These are phyloP conservation scores for Leucosticte australis DNA, from an alignment of 2,113 vertebrate species.

Conservation along the genomic window DNA sequence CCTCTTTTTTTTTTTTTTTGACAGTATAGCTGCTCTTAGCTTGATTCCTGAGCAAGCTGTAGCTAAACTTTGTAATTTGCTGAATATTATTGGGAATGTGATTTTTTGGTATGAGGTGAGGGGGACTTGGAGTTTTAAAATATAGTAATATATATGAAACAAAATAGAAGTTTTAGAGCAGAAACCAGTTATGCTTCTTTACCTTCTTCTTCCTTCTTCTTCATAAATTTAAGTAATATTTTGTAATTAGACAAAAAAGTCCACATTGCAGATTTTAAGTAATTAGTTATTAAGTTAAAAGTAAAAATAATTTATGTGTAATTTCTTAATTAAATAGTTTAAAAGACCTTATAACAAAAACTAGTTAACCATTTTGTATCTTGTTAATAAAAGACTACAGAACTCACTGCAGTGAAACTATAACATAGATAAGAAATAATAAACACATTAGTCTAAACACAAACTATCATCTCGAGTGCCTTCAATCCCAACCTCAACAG, in stretches of 20 bases:
- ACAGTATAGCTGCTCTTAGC: not conserved
- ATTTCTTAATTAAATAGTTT: not conserved
- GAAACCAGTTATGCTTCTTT: not conserved
- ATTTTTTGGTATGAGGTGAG: not conserved
- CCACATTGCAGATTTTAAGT: not conserved
- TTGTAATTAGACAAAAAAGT: not conserved
- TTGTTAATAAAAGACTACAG: not conserved
- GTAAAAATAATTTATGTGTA: not conserved
- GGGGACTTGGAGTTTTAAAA: not conserved
- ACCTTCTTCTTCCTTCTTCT: not conserved
- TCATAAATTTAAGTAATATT: not conserved
- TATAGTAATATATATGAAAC: not conserved
- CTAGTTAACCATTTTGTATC: not conserved
- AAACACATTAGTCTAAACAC: not conserved
- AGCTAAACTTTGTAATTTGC: not conserved
- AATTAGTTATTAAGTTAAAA: not conserved
- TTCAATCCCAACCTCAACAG: not conserved
- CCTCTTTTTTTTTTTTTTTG: fast-evolving
- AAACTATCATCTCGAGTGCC: not conserved
- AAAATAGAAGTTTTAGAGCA: not conserved
- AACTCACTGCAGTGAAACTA: not conserved
- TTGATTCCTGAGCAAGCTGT: not conserved
- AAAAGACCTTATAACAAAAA: not conserved
- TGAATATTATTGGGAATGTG: not conserved
- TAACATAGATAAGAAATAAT: not conserved